phyloP scores from a whole-genome alignment of 1,140 invertebrate genomes.

The Colletes latitarsis region DNA sequence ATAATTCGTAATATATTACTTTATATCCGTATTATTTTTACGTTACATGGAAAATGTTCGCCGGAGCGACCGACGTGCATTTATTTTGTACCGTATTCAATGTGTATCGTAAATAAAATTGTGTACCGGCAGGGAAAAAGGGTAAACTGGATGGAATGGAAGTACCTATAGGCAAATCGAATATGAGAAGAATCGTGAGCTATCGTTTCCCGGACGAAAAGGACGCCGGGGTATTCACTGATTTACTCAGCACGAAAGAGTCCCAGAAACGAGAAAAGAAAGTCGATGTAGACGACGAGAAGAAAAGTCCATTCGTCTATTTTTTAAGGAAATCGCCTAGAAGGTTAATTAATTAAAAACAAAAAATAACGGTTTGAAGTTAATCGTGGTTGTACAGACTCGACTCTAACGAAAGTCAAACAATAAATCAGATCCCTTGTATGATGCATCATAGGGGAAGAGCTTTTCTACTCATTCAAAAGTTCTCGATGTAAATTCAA shows the following conservation, averaged over 20 bases:
- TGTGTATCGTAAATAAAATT: constrained; percentile 41
- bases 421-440: no score
- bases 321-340: constrained; percentile 31
- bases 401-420: no score
- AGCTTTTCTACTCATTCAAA: no score
- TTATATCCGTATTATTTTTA: constrained; percentile 49
- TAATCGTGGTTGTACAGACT: no score
- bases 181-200: constrained; percentile 9
- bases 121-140: neutral
- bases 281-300: constrained; percentile 46
- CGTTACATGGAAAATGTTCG: constrained; percentile 36
- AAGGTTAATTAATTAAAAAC: no score
- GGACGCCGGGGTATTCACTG: constrained; percentile 21
- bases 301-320: constrained; percentile 64
- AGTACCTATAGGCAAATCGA: no score
- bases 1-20: constrained; percentile 52
- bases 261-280: neutral
- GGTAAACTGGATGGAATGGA: no score
- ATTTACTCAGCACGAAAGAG: constrained; percentile 3
- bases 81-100: constrained; percentile 31
- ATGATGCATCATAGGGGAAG: no score
- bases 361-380: no score
- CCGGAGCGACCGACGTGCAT: neutral
- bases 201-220: constrained; percentile 18
- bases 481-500: no score